A percentile compares a stretch with the other conserved stretches of the same genome.
phyloP scores from a whole-genome alignment of 2,113 vertebrate genomes.

The Osmerus mordax region DNA sequence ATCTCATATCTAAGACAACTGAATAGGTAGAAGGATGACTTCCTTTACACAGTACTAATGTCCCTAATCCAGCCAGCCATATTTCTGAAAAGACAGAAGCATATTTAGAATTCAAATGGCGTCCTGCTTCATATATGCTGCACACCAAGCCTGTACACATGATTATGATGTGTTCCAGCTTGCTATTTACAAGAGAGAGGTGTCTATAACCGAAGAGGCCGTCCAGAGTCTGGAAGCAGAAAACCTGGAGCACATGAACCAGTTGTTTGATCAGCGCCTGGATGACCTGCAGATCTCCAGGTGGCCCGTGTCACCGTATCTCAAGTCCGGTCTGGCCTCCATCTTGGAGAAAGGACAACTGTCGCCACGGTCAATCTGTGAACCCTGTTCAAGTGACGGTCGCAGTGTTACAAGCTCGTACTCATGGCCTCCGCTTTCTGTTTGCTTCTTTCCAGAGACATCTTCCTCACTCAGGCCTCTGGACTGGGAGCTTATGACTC shows the following conservation, averaged over 20 bases:
- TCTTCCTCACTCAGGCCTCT: slow-evolving; percentile 58
- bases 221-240: slow-evolving; percentile 73
- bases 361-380: too few species aligned
- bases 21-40: too few species aligned
- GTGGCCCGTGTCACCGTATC: slow-evolving; percentile 47
- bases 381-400: too few species aligned
- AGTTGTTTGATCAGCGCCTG: slow-evolving; percentile 67
- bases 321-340: neutral
- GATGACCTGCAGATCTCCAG: slow-evolving; percentile 62
- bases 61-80: too few species aligned
- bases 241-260: slow-evolving; percentile 69
- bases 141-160: neutral
- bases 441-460: slow-evolving; percentile 45
- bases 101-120: too few species aligned
- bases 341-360: neutral
- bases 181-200: slow-evolving; percentile 61
- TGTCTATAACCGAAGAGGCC: slow-evolving; percentile 59
- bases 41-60: too few species aligned
- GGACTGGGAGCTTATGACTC: slow-evolving; percentile 31
- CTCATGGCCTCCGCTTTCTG: slow-evolving; percentile 8
- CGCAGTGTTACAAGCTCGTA: too few species aligned
- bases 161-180: slow-evolving; percentile 53
- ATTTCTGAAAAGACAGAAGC: too few species aligned
- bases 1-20: too few species aligned
- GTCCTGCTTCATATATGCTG: neutral